Conservation (phyloP, 53 echinoderm and acorn worm genomes). For the Zoroaster sp. region DNA sequence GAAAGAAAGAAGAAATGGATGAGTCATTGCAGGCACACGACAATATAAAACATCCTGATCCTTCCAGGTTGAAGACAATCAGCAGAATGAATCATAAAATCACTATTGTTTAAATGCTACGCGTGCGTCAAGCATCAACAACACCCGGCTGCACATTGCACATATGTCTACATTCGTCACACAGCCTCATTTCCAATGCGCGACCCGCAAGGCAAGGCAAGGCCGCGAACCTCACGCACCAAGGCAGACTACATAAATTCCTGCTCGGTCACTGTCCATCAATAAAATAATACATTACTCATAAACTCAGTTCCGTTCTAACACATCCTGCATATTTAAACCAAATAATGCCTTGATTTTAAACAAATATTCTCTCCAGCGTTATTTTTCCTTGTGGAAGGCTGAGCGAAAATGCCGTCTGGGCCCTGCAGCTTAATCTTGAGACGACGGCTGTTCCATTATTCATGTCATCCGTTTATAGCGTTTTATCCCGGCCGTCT, state of each 20-base stretch:
- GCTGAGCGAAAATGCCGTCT: neutral
- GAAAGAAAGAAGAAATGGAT: conserved; percentile 27
- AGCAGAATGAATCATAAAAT: conserved; percentile 39
- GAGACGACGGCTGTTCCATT: neutral
- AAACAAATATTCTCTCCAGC: conserved; percentile 9
- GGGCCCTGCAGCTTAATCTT: neutral
- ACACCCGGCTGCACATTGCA: conserved; percentile 38
- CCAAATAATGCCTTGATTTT: conserved; percentile 16
- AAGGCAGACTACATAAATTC: neutral
- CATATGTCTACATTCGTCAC: neutral
- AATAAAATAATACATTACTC: conserved; percentile 40
- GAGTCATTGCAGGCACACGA: conserved; percentile 27
- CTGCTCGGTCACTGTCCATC: neutral
- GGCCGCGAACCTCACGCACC: neutral
- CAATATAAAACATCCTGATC: neutral
- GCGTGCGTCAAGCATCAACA: neutral
- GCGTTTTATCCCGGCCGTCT: neutral
- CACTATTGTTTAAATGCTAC: conserved; percentile 7
- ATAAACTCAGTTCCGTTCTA: conserved; percentile 8
- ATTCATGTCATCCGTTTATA: conserved; percentile 4
- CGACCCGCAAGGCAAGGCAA: neutral
- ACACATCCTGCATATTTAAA: conserved; percentile 34
- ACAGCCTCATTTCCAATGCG: conserved; percentile 1
- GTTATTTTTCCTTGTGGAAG: neutral
- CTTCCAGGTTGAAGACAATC: conserved; percentile 33